Conservation (phyloP, 2,113 vertebrate genomes). For the Pluvialis apricaria region DNA sequence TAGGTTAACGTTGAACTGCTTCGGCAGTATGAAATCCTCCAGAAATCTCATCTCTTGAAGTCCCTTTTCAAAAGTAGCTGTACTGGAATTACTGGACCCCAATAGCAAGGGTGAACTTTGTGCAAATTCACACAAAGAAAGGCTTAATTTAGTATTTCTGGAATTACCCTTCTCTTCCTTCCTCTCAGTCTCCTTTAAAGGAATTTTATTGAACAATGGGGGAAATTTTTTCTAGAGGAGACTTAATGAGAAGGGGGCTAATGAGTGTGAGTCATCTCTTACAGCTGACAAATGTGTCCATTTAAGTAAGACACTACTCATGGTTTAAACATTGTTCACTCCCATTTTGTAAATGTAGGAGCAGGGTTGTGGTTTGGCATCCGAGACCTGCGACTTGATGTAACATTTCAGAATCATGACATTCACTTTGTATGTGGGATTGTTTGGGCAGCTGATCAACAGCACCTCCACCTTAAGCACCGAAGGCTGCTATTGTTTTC, state of each 20-base stretch:
- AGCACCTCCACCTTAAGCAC: constrained; percentile 4
- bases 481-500: constrained; percentile 12
- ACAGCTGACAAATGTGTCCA: neutral
- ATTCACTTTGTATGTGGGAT: neutral
- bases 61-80: neutral
- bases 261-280: constrained; percentile 9
- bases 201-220: constrained; percentile 3
- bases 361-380: constrained; percentile 38
- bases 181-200: neutral
- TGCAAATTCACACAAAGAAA: neutral
- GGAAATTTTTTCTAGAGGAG: neutral
- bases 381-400: neutral
- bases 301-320: neutral
- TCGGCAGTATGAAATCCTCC: neutral
- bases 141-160: neutral
- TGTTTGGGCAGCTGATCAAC: constrained; percentile 22
- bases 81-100: neutral
- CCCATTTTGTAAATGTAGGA: neutral
- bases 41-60: neutral
- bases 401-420: neutral
- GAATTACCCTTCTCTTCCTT: neutral
- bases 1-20: neutral
- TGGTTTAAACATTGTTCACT: neutral
- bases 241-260: constrained; percentile 14
- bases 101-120: neutral